Conservation (phyloP, 2,888 invertebrate genomes). For the Amphipoea oculea region DNA sequence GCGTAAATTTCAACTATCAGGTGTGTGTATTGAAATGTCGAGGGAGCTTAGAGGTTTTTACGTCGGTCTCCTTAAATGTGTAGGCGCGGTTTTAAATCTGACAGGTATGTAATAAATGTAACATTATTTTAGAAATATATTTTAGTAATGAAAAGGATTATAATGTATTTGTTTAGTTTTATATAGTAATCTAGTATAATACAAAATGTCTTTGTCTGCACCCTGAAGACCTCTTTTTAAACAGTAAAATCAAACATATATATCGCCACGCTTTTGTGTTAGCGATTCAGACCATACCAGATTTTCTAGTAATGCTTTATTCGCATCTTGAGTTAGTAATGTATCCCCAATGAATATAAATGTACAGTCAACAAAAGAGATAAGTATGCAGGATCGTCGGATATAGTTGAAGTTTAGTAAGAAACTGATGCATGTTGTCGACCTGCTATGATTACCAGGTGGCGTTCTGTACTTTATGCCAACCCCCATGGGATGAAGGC, state of each 20-base stretch:
- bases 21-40: background rate
- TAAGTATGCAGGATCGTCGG: no score
- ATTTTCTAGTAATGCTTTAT: background rate
- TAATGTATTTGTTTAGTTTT: background rate
- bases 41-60: background rate
- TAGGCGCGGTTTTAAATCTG: background rate
- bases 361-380: no score
- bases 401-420: no score
- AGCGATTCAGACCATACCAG: no score
- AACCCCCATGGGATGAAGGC: background rate
- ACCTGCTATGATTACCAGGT: background rate
- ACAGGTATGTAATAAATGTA: background rate
- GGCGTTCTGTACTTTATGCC: background rate
- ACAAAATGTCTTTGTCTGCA: background rate
- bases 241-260: background rate
- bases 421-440: no score
- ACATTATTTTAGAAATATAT: background rate
- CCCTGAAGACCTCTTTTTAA: background rate
- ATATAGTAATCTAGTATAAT: background rate
- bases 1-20: constrained; percentile 16
- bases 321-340: background rate
- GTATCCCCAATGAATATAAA: no score
- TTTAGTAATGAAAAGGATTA: background rate
- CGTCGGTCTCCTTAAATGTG: background rate
- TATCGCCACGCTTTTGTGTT: background rate